Evolutionary conservation across 2,113 vertebrate species (phyloP).

Genomic region (Ageneiosus marmoratus): DNA sequence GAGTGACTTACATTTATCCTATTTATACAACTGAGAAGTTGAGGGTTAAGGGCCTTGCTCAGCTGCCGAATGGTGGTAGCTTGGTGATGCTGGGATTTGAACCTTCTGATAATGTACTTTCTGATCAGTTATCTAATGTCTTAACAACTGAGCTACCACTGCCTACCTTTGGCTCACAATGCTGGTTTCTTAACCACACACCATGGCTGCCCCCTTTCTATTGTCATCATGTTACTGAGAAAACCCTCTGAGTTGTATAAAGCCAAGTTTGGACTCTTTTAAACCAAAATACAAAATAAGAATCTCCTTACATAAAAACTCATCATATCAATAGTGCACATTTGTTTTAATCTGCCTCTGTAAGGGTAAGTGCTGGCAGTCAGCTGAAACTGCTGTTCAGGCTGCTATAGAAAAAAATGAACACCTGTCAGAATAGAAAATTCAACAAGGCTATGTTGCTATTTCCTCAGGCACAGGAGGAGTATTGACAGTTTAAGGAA

Average conservation of each 20-base stretch:
- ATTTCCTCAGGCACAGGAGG: conserved; percentile 77
- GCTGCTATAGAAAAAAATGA: background rate
- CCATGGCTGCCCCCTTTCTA: too few relatives aligned
- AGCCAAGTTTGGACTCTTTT: background rate
- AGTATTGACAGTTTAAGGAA: conserved; percentile 79
- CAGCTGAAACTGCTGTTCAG: background rate
- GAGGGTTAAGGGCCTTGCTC: too few relatives aligned
- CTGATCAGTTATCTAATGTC: too few relatives aligned
- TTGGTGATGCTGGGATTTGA: too few relatives aligned
- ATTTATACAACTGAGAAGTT: too few relatives aligned
- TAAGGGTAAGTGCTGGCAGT: background rate
- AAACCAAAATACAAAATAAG: background rate
- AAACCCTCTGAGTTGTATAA: background rate
- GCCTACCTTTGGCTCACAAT: too few relatives aligned
- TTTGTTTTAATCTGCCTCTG: background rate
- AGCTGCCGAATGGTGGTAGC: too few relatives aligned
- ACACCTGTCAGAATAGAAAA: background rate
- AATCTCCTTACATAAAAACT: background rate
- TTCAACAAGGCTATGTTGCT: background rate
- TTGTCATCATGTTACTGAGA: background rate
- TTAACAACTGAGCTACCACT: too few relatives aligned
- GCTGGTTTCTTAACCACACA: too few relatives aligned
- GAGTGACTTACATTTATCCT: too few relatives aligned
- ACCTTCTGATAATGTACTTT: too few relatives aligned
- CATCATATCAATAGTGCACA: background rate